Base-by-base conservation (phyloP, 2,113 vertebrate species). In the Pholis gunnellus region DNA sequence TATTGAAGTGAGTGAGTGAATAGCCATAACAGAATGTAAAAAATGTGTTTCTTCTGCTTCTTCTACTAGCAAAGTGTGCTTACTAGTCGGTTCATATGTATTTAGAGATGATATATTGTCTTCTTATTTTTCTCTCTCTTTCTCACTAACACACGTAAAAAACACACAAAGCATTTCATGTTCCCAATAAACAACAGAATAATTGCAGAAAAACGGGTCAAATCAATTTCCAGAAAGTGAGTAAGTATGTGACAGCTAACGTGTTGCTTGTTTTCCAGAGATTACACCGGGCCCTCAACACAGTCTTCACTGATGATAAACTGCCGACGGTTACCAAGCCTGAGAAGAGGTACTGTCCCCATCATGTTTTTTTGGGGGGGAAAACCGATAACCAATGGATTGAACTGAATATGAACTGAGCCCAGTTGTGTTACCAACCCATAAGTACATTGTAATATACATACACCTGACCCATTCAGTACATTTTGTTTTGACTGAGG, bases 251-350 rank as follows among this genome's bases (percentile, higher is more conserved):
- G 31, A 74, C 34, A 72, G 68, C 13, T 50, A 18, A 56, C 72
- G 18, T 77, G 31, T 88, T 83, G 29, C 72, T 92, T 95, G 25
- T 82, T 83, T 84, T 87, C 68, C 91, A 99, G 98, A 96, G 98
- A 93, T 94, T 99, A 85, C 98, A 99, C 76, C 95, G 97, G 81
- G 97, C 97, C 72, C 93, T 99, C 79, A 99, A 99, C 88, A 96
- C 96, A 15, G 96, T 96, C 54, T 97, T 97, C 94, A 95, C 69
- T 75, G 97, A 99, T 57, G 97, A 99, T 91, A 97, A 97, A 91
- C 70, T 89, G 83, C 95, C 95, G 52, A 98, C 97, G 82, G 94
- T 96, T 73, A 96, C 97, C 82, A 95, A 91, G 87, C 93, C 91
- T 6, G 96, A 97, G 84, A 98, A 97, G 89, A 99, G 97, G 98